phyloP scores from a whole-genome alignment of 2,113 vertebrate genomes.

The Cephalopterus ornatus region DNA sequence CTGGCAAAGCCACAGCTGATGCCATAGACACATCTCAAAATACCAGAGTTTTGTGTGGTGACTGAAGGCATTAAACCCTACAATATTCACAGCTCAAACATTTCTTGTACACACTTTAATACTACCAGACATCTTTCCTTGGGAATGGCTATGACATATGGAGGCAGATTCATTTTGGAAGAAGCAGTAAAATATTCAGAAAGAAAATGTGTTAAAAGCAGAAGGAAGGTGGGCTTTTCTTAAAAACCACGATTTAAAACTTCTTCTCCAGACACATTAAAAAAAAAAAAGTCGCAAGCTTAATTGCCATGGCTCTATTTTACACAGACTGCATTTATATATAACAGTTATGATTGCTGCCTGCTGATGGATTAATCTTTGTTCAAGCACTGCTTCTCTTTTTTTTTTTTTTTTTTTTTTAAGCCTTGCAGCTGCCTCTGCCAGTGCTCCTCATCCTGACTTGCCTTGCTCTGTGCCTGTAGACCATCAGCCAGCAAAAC shows the following conservation, averaged over 20 bases:
- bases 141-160: not conserved
- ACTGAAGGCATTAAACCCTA: not conserved
- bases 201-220: not conserved
- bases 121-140: not conserved
- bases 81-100: not conserved
- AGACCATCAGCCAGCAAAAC: not conserved
- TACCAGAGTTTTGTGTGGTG: fast-evolving
- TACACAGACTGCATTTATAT: not conserved
- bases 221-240: not conserved
- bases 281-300: not conserved
- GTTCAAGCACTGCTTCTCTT: not conserved
- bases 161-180: not conserved
- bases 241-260: not conserved
- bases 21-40: not conserved
- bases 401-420: not conserved
- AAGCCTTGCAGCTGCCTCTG: not conserved
- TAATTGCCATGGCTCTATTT: not conserved
- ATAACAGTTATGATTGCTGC: not conserved
- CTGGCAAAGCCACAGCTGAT: not conserved
- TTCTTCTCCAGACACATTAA: not conserved
- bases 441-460: not conserved
- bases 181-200: not conserved
- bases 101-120: not conserved
- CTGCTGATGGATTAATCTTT: conserved; percentile 29
- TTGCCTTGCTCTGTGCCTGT: not conserved